Base-by-base conservation (phyloP, 92 coral and sea anemone species). In the Phymanthus crucifer region DNA sequence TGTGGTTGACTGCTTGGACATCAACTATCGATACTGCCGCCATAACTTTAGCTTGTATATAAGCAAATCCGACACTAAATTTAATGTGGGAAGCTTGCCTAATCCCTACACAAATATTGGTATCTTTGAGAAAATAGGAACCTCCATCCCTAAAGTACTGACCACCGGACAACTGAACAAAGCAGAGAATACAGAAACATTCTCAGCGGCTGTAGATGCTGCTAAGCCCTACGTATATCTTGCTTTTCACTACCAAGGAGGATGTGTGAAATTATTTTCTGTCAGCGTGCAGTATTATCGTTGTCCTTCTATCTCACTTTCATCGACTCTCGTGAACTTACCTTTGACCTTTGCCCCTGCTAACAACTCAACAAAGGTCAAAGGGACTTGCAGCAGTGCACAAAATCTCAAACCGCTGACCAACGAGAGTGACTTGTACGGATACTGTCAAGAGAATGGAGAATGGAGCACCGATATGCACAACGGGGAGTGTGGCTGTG, bases 341-440 rank as follows among this genome's bases (percentile, higher is more conserved):
- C 86, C 88, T 2, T 47, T 61, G 32, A 88, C 92, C 29, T 66
- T 79, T 14, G 90, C 92, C 45, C 95, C 95, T 13, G 87, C 85
- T 2, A 76, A 77, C 37, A 88, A 83, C 36, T 85, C 88, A 66
- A 48, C 52, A 32, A 69, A 54, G 33, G 82, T 89, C 19, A 33
- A 18, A 58, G 92, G 90, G 46, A 69, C 50, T 40, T 91, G 95
- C 73, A 67, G 46, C 48, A 43, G 48, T n/a, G 78, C 66, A 24
- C 40, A 54, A 3, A 58, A 91, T 48, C 54, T 92, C 24, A 77
- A 83, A 45, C 76, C 85, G 27, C 66, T 88, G 65, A 70, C 88
- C 57, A 52, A 69, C 36, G 90, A 64, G 57, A 72, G 18, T 26
- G 69, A 66, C 61, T 67, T 86, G 65, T 78, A 86, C 56, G 95